Evolutionary conservation across 2,113 vertebrate species (phyloP).

Genomic region (Sardina pilchardus): DNA sequence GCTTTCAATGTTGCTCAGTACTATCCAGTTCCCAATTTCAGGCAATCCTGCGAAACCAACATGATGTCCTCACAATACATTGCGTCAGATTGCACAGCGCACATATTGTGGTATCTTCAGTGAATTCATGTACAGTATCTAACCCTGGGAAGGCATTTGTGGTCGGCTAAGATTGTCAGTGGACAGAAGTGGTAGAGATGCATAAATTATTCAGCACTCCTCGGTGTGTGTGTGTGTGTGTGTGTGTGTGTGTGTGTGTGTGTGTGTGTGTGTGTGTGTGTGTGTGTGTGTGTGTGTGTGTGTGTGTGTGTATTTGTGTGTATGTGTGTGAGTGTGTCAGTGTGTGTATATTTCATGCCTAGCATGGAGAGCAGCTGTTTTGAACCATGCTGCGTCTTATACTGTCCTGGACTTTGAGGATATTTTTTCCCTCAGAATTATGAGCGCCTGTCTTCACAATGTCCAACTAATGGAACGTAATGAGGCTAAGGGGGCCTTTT

Average conservation of each 20-base stretch:
- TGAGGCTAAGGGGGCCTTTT: neutral
- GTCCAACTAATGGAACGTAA: constrained; percentile 7
- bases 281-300: constrained; percentile 3
- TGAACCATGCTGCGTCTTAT: neutral
- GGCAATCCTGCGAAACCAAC: neutral
- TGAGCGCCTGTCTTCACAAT: neutral
- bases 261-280: constrained; percentile 30
- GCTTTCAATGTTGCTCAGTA: neutral
- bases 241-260: constrained; percentile 18
- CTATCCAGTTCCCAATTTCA: neutral
- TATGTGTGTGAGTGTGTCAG: constrained; percentile 25
- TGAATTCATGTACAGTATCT: neutral
- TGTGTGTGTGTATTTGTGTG: constrained; percentile 16
- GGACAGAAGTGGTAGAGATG: neutral
- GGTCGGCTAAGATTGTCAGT: neutral
- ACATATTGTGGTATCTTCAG: neutral
- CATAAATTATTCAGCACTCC: neutral
- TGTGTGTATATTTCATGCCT: neutral
- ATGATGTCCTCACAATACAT: neutral
- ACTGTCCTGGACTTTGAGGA: neutral
- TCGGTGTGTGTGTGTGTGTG: constrained; percentile 14
- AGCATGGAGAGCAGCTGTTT: neutral
- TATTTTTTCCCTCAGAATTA: neutral
- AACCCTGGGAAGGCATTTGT: neutral
- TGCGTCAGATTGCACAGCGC: neutral